Evolutionary conservation across 1,140 invertebrate genomes (phyloP).

Genomic region (Drosophila trapezifrons): DNA sequence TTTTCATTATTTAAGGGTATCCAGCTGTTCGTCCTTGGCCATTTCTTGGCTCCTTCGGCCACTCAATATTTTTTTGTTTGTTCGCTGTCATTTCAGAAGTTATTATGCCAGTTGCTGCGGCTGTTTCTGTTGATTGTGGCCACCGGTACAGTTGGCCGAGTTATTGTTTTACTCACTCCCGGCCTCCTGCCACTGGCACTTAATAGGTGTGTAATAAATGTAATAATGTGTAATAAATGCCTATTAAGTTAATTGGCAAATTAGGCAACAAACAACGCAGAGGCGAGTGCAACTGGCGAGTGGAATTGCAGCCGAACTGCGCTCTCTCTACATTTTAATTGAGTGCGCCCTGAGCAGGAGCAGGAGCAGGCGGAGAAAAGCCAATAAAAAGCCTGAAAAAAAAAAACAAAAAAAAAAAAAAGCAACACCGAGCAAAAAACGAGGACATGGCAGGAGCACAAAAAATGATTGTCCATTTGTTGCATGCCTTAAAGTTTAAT

Average conservation of each 20-base stretch:
- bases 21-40: constrained; percentile 26
- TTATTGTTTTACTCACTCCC: constrained; percentile 35
- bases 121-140: constrained; percentile 57
- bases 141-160: constrained; percentile 68
- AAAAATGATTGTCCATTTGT: constrained; percentile 61
- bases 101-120: constrained; percentile 66
- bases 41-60: constrained; percentile 10
- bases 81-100: constrained; percentile 77
- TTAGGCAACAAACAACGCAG: constrained; percentile 69
- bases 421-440: constrained; percentile 5
- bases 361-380: background rate
- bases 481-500: constrained; percentile 66
- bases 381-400: background rate
- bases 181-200: constrained; percentile 9
- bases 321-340: constrained; percentile 51
- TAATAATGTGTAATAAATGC: no score
- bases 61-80: constrained; percentile 63
- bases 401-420: background rate
- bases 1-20: constrained; percentile 36
- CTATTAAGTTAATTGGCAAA: constrained; percentile 82
- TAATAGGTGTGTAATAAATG: background rate
- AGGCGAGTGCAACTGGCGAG: constrained; percentile 46
- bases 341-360: constrained; percentile 37
- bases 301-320: constrained; percentile 32
- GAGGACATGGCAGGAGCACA: constrained; percentile 9